Base-by-base conservation (phyloP, 2,888 invertebrate species). In the Ceraclea dissimilis region DNA sequence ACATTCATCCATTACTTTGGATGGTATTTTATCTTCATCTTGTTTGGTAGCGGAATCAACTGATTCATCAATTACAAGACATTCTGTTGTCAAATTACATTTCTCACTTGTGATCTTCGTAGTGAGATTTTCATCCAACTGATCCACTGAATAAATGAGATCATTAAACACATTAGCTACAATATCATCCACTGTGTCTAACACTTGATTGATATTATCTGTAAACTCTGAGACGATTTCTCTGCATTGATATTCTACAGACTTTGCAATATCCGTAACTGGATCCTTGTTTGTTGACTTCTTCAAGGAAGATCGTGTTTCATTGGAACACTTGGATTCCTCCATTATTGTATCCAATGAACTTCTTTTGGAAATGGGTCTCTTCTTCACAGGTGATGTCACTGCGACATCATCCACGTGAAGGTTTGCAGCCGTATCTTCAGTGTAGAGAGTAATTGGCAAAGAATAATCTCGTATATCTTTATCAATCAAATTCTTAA, bases 381-480 rank as follows among this genome's bases (percentile, higher is more conserved):
- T 54, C 39, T 19, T 33, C 47, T 52, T 50, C 11, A n/a, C 73
- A 0, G 76, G 75, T 0, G 75, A 76, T 0, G 68, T 68, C 1
- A 70, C 48, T 33, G 71, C 60, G 0, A 66, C 65, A 2, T 71
- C 70, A 2, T 70, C 67, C 13, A 39, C 39, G 13, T 39, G 2
- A 4, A 16, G 39, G 4, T 4, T 43, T 6, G 44, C 17, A 46
- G 52, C 31, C 11, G 22, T n/a, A 16, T 76, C 76, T 2, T 74
- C 74, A 47, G 70, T 74, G 60, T 76, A 78, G 47, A 71, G 69
- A 52, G 75, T 68, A 4, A 76, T 74, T 11, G 76, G 76, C 1
- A 78, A 72, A 0, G 76, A 73, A 60, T 78, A 78, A 62, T 76
- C 76, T 52, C 77, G 70, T 19, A 78, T 76, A 56, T 78, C 77